Conservation (phyloP, 2,888 invertebrate genomes). For the Scaptomyza cyrtandrae region DNA sequence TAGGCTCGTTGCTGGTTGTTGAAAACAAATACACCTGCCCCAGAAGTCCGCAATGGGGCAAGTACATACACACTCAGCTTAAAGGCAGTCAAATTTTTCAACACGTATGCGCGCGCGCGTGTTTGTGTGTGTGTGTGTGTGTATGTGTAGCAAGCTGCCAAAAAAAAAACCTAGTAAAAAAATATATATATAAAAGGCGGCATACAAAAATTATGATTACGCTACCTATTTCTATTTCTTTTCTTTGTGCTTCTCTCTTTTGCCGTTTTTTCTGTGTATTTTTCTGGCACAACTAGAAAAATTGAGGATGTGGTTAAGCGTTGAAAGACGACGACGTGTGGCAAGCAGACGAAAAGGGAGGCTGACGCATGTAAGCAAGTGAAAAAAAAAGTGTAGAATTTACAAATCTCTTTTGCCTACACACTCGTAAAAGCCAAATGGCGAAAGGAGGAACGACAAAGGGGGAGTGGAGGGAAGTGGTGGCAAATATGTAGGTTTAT, state of each 20-base stretch:
- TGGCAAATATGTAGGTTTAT: conserved; percentile 55
- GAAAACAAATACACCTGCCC: conserved; percentile 64
- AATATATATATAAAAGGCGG: conserved; percentile 38
- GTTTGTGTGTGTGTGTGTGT: background rate
- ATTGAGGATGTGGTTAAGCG: conserved; percentile 74
- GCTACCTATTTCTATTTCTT: conserved; percentile 7
- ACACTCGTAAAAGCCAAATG: conserved; percentile 36
- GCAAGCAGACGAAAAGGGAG: background rate
- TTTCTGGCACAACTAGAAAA: conserved; percentile 66
- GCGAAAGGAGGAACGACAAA: background rate
- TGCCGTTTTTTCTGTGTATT: conserved; percentile 8
- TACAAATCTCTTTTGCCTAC: conserved; percentile 71
- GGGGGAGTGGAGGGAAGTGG: background rate
- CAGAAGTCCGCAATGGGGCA: conserved; percentile 48
- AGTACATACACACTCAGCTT: background rate
- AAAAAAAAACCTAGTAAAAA: conserved; percentile 18
- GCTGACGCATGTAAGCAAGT: background rate
- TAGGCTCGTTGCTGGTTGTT: conserved; percentile 36
- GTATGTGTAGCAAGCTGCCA: conserved; percentile 54
- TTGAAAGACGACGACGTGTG: conserved; percentile 8
- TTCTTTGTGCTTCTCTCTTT: background rate
- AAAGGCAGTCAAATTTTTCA: conserved; percentile 58
- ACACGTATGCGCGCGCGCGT: conserved; percentile 6
- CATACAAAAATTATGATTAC: conserved; percentile 62
- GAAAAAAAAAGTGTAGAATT: conserved; percentile 47